Conservation (phyloP, 1,140 invertebrate species). For the Habropoda laboriosa region DNA sequence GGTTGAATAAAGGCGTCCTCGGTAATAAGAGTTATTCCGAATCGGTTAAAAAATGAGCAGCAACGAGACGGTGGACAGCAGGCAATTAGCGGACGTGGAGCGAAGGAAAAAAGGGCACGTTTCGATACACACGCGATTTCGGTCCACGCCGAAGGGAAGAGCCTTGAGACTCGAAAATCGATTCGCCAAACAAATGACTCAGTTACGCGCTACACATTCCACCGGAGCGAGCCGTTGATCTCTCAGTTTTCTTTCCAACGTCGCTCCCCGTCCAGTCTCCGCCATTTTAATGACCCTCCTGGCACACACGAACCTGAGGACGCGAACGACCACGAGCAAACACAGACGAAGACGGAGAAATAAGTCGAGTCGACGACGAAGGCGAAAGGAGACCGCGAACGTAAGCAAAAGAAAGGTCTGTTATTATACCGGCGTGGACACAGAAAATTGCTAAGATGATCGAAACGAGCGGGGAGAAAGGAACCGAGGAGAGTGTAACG, state of each 20-base stretch:
- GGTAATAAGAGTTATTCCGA: background rate
- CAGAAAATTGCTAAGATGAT: constrained; percentile 42
- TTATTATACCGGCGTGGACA: constrained; percentile 57
- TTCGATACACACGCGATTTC: background rate
- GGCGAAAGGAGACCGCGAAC: constrained; percentile 53
- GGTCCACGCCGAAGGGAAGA: background rate
- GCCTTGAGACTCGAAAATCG: constrained; percentile 62
- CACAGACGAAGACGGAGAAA: constrained; percentile 42
- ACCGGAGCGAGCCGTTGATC: constrained; percentile 50
- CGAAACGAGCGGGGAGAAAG: constrained; percentile 21
- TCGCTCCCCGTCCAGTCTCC: constrained; percentile 21
- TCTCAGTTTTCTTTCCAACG: constrained; percentile 48
- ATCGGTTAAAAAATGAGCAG: constrained; percentile 15
- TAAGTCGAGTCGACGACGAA: constrained; percentile 25
- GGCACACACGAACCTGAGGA: constrained; percentile 53
- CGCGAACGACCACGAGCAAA: constrained; percentile 45
- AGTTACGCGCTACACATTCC: constrained; percentile 60
- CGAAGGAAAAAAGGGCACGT: constrained; percentile 26
- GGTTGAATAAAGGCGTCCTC: background rate
- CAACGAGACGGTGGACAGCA: constrained; percentile 19
- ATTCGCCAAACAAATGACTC: constrained; percentile 74
- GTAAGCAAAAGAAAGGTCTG: constrained; percentile 40
- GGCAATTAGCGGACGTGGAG: constrained; percentile 56
- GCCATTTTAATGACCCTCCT: constrained; percentile 66
- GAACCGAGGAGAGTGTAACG: background rate